A percentile compares a stretch with the other conserved stretches of the same genome.
phyloP scores from a whole-genome alignment of 2,888 invertebrate genomes.

The Temnothorax ravouxi region DNA sequence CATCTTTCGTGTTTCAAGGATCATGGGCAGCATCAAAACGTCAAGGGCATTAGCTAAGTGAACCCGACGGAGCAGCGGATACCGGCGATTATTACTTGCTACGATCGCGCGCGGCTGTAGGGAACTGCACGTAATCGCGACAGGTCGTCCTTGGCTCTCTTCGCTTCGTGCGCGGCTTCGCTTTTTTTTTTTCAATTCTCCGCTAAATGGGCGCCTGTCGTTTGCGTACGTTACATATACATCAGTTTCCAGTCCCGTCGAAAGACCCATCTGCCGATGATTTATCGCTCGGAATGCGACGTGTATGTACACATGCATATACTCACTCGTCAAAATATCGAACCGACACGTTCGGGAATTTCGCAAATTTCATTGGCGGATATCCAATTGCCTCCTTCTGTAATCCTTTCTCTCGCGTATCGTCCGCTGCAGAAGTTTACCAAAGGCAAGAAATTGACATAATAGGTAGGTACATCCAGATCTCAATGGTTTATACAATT shows the following conservation, averaged over 20 bases:
- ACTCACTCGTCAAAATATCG: conserved; percentile 21
- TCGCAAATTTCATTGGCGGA: conserved; percentile 34
- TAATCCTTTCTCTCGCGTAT: not conserved
- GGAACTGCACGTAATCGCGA: conserved; percentile 47
- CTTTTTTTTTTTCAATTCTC: conserved; percentile 6
- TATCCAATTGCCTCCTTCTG: conserved; percentile 26
- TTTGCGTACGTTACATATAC: conserved; percentile 36
- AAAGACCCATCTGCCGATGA: conserved; percentile 35
- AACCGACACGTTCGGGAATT: conserved; percentile 2
- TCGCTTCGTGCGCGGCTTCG: conserved; percentile 17
- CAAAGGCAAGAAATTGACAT: not conserved
- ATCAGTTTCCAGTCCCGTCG: conserved; percentile 26
- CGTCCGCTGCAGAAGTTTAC: not conserved
- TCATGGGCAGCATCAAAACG: conserved; percentile 21
- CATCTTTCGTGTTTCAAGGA: conserved; percentile 31
- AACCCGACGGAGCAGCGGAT: conserved; percentile 39
- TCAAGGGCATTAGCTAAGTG: conserved; percentile 51
- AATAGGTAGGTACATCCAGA: not conserved
- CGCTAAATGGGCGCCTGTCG: conserved; percentile 5
- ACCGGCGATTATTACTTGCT: conserved; percentile 44
- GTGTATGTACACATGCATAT: not conserved
- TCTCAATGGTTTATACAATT: not conserved
- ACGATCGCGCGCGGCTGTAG: conserved; percentile 18
- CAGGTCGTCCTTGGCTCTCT: conserved; percentile 52
- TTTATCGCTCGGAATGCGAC: conserved; percentile 32